phyloP scores from a whole-genome alignment of 2,888 invertebrate genomes.

The Amphiduros pacificus region DNA sequence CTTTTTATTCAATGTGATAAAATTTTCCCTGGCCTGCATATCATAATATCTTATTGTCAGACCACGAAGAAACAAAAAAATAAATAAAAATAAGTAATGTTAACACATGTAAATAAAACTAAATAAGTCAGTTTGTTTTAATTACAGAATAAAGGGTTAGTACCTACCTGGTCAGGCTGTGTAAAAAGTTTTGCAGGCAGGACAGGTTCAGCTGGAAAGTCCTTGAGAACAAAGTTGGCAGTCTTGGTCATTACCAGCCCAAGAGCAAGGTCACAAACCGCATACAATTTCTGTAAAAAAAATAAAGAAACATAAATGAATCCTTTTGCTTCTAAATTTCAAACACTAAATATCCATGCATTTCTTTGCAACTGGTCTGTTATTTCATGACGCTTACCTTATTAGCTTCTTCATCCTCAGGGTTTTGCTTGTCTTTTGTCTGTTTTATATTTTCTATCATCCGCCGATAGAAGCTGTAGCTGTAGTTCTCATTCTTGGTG shows the following conservation, averaged over 20 bases:
- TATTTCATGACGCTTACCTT: constrained; percentile 71
- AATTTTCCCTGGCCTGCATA: too few relatives aligned
- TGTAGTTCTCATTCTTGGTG: constrained; percentile 89
- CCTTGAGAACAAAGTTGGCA: constrained; percentile 84
- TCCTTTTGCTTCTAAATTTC: background rate
- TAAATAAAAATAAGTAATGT: too few relatives aligned
- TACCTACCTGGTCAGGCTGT: constrained; percentile 46
- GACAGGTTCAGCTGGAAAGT: constrained; percentile 69
- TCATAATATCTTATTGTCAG: too few relatives aligned
- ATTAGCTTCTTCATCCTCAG: constrained; percentile 81
- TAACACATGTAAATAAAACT: too few relatives aligned
- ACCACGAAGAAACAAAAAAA: too few relatives aligned
- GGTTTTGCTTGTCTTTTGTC: constrained; percentile 84
- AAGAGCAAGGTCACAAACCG: constrained; percentile 92
- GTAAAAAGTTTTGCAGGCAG: constrained; percentile 66
- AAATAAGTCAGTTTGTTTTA: too few relatives aligned
- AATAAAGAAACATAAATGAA: constrained; percentile 1
- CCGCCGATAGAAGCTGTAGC: constrained; percentile 93
- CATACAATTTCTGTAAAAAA: constrained; percentile 84
- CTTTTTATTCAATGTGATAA: too few relatives aligned
- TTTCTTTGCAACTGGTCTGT: too few relatives aligned
- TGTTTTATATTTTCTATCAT: constrained; percentile 93
- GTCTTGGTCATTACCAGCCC: constrained; percentile 86
- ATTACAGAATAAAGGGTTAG: too few relatives aligned
- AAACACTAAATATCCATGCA: too few relatives aligned